Conservation (phyloP, 1,140 invertebrate species). For the Lucilia cuprina region DNA sequence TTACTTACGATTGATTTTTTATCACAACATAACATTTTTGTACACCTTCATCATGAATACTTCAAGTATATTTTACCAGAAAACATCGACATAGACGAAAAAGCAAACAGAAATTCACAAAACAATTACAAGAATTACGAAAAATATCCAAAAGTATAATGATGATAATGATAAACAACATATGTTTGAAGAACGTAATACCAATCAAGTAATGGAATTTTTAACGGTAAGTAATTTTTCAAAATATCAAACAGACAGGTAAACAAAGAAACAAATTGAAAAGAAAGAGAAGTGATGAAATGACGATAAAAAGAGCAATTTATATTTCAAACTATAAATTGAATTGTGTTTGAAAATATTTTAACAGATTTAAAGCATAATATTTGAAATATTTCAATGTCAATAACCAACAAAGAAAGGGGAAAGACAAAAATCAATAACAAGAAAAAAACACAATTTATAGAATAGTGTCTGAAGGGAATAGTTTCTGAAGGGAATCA, state of each 20-base stretch:
- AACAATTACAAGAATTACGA: background rate
- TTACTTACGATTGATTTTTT: background rate
- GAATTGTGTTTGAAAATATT: background rate
- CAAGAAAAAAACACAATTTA: no score
- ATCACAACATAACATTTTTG: background rate
- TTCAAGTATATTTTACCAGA: background rate
- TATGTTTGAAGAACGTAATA: conserved; percentile 29
- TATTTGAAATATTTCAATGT: no score
- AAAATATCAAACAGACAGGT: background rate
- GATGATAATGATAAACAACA: conserved; percentile 23
- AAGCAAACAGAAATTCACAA: background rate
- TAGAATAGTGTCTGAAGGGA: no score
- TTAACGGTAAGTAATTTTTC: conserved; percentile 27
- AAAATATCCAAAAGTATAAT: conserved; percentile 7
- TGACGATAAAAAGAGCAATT: no score
- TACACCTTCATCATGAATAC: no score
- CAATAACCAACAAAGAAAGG: no score
- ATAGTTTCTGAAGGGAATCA: no score
- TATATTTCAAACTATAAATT: background rate
- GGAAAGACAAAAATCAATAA: no score
- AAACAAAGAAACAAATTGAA: background rate
- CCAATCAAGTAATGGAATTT: conserved; percentile 31
- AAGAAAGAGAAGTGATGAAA: background rate
- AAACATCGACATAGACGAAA: background rate
- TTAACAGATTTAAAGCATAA: no score